phyloP scores from a whole-genome alignment of 2,797 vertebrate genomes.

The Hypotaenidia philippensis region DNA sequence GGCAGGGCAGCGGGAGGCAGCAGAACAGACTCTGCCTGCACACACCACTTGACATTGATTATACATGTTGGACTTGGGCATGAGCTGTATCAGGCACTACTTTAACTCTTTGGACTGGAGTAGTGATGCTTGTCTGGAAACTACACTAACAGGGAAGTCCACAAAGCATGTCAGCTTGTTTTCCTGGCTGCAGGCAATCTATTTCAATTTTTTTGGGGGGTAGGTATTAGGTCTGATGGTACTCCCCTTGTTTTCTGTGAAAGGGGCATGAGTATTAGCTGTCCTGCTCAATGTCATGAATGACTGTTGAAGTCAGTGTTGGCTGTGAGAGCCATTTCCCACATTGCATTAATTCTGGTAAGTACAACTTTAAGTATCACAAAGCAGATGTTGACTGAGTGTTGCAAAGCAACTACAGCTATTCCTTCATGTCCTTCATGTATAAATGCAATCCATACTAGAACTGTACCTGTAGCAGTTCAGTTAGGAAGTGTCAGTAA shows the following conservation, averaged over 20 bases:
- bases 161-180: not conserved
- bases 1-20: not conserved
- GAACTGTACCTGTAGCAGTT: not conserved
- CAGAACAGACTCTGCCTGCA: not conserved
- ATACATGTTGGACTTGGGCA: not conserved
- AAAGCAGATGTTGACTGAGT: not conserved
- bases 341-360: not conserved
- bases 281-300: not conserved
- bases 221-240: not conserved
- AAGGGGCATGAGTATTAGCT: not conserved
- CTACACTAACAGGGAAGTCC: fast-evolving
- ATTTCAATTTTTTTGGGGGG: not conserved
- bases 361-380: not conserved
- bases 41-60: not conserved
- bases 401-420: not conserved
- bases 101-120: not conserved
- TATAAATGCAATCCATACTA: not conserved
- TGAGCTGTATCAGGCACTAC: not conserved
- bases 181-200: not conserved
- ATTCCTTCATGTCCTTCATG: not conserved
- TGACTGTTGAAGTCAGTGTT: not conserved
- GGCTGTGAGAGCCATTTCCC: not conserved
- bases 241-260: not conserved
- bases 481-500: not conserved
- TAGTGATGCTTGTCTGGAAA: not conserved